Base-by-base conservation (phyloP, 2,113 vertebrate genomes). In the Petromus typicus region DNA sequence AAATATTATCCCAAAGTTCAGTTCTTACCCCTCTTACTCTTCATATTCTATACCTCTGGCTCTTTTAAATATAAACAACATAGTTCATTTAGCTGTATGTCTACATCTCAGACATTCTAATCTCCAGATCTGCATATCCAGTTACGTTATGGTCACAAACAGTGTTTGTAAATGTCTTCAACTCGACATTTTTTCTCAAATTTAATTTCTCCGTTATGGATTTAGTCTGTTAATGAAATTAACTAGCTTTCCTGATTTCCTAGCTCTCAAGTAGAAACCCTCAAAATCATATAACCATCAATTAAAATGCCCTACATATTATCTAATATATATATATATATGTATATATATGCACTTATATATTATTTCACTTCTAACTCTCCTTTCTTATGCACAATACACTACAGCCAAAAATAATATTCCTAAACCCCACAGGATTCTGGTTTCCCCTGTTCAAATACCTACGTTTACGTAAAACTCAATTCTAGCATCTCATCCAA, bases 381-480 rank as follows among this genome's bases (percentile, higher is more conserved):
- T 64, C 37, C 43, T 89, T 5, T 90, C 22, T 89, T 54, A 85
- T 30, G 23, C 12, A 67, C 57, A 91, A 7, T 75, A 64, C 25
- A 48, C 14, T 67, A 67, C 40, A 67, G 37, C 30, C 34, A 51
- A 54, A 93, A 92, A 94, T 64, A 85, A 59, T 92, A 86, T 61
- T 80, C 64, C 25, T 92, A 71, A 30, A 67, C 34, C 23, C 40
- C 57, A 86, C 57, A 63, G 89, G 63, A 76, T 80, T 51, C 75
- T 82, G 25, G 16, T 82, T 61, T 87, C 40, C 7, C 75, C 56
- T 93, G 61, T 73, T 34, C 43, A 67, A 54, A 71, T 13, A 90
- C 51, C 51, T 64, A 86, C 23, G 75, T 90, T 92, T 80, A 86
- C 27, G 34, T 7, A 92, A 51, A 96, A 81, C 51, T 37, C 69